A percentile compares a stretch with the other conserved stretches of the same genome.
These are phyloP conservation scores for Vespertilio murinus DNA, from an alignment of 2,797 vertebrate genomes.

Conservation along the genomic window DNA sequence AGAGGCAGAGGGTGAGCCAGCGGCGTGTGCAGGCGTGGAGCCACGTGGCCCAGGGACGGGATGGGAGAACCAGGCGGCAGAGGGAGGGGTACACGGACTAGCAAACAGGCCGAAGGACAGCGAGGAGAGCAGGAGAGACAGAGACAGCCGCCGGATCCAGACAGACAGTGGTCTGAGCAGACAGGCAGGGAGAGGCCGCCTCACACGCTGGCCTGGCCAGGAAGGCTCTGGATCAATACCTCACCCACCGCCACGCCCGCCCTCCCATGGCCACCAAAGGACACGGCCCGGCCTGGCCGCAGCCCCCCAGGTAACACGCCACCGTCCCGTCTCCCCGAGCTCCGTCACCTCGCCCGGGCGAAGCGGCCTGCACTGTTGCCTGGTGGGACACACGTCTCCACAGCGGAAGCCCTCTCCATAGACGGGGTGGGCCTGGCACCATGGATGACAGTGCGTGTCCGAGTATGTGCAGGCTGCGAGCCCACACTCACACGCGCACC, in stretches of 20 bases:
- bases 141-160: background rate
- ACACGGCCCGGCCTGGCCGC: background rate
- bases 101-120: background rate
- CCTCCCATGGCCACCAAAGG: background rate
- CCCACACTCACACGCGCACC: rapidly evolving
- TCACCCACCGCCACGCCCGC: rapidly evolving
- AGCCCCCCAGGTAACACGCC: background rate
- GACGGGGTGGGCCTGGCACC: background rate
- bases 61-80: background rate
- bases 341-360: background rate
- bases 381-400: background rate
- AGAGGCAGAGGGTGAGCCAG: background rate
- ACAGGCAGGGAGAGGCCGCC: background rate
- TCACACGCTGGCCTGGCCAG: rapidly evolving
- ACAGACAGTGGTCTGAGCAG: rapidly evolving
- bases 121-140: background rate
- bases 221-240: background rate
- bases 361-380: too few species aligned
- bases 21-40: background rate
- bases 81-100: background rate
- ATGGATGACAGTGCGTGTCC: rapidly evolving
- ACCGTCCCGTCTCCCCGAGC: background rate
- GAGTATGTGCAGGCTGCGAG: rapidly evolving
- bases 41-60: background rate
- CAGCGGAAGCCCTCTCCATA: background rate